phyloP scores from a whole-genome alignment of 2,797 vertebrate species.

The Semotilus atromaculatus region DNA sequence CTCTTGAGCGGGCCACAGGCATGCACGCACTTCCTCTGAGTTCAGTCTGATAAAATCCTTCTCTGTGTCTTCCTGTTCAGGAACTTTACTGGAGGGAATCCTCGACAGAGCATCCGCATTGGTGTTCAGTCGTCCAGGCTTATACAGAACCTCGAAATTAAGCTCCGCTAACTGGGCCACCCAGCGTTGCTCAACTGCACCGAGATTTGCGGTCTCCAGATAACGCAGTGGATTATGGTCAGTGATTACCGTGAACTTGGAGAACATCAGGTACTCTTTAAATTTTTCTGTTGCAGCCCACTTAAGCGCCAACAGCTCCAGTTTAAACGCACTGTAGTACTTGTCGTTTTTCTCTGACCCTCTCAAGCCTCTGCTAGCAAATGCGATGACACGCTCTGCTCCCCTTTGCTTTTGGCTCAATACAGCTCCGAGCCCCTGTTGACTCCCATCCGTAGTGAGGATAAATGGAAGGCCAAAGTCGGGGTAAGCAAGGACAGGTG shows the following conservation, averaged over 20 bases:
- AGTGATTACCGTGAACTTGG: not conserved
- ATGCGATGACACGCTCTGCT: too few species aligned
- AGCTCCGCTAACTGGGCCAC: constrained; percentile 26
- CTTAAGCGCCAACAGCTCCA: too few species aligned
- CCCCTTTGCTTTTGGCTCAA: too few species aligned
- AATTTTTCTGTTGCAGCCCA: not conserved
- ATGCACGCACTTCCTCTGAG: constrained; percentile 25
- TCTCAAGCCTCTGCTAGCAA: too few species aligned
- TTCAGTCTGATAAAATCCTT: constrained; percentile 33
- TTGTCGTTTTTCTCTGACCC: too few species aligned
- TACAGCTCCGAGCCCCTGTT: too few species aligned
- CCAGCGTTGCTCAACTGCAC: constrained; percentile 36
- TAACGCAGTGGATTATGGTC: not conserved
- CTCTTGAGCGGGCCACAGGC: constrained; percentile 8
- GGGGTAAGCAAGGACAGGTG: not conserved
- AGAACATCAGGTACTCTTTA: not conserved
- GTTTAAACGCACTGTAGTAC: too few species aligned
- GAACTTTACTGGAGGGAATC: not conserved
- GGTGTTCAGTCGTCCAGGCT: not conserved
- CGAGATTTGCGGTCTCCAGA: not conserved
- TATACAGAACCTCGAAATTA: constrained; percentile 32
- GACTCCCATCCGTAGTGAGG: too few species aligned
- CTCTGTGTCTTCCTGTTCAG: not conserved
- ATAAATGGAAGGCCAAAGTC: too few species aligned
- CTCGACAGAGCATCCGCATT: constrained; percentile 35